These are phyloP conservation scores for Octonoba sinensis DNA, from an alignment of 2,888 invertebrate species.

Conservation along the genomic window DNA sequence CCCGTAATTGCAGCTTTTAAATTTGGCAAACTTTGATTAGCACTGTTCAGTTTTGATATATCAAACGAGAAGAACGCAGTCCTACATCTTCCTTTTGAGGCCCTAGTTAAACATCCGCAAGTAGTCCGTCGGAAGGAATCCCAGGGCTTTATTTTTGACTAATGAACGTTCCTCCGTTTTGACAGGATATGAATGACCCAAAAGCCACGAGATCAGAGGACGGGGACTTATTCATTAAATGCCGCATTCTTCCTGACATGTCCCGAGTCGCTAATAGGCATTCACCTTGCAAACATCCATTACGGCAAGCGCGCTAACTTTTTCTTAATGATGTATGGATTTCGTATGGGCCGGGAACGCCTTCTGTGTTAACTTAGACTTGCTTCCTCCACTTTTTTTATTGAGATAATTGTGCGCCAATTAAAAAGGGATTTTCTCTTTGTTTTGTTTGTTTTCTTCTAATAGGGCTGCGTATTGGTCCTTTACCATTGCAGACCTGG, in stretches of 20 bases:
- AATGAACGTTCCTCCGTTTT: constrained; percentile 24
- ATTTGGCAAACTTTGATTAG: too few species aligned
- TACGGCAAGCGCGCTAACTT: constrained; percentile 25
- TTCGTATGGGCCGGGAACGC: constrained; percentile 7
- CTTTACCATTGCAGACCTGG: too few species aligned
- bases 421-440: too few species aligned
- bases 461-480: too few species aligned
- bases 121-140: neutral
- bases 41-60: too few species aligned
- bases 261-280: constrained; percentile 46
- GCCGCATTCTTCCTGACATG: constrained; percentile 38
- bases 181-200: constrained; percentile 61
- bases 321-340: constrained; percentile 37
- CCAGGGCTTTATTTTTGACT: constrained; percentile 46
- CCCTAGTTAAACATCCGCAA: too few species aligned
- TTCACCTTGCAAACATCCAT: constrained; percentile 60
- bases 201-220: constrained; percentile 48
- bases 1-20: too few species aligned
- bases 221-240: constrained; percentile 53
- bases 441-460: too few species aligned
- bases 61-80: too few species aligned
- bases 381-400: neutral
- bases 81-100: too few species aligned
- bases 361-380: constrained; percentile 10
- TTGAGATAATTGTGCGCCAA: too few species aligned